phyloP scores from a whole-genome alignment of 1,140 invertebrate genomes.

The Metopolophium dirhodum region DNA sequence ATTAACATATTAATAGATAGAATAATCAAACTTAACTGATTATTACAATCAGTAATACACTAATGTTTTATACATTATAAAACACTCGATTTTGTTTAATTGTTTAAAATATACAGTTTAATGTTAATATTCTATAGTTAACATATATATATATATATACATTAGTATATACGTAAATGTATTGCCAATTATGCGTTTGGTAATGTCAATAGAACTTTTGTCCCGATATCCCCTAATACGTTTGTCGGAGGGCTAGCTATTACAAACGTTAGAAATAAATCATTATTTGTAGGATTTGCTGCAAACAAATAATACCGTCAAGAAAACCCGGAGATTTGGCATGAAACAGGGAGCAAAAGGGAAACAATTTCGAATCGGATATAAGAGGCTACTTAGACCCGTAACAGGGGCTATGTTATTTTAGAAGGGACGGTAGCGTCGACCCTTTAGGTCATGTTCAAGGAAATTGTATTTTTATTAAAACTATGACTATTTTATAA shows the following conservation, averaged over 20 bases:
- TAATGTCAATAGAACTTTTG: constrained; percentile 33
- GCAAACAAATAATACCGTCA: constrained; percentile 53
- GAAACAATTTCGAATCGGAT: constrained; percentile 53
- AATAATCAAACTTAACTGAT: not conserved
- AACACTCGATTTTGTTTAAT: not conserved
- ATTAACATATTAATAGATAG: not conserved
- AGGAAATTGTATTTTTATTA: constrained; percentile 42
- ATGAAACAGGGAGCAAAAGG: constrained; percentile 44
- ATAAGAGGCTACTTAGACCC: constrained; percentile 51
- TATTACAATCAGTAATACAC: not conserved
- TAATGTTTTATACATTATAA: not conserved
- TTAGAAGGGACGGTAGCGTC: not conserved
- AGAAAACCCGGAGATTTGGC: constrained; percentile 53
- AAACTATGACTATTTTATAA: constrained; percentile 29
- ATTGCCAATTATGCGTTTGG: constrained; percentile 25
- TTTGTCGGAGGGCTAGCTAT: constrained; percentile 47
- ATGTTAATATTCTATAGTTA: not conserved
- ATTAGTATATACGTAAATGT: not conserved
- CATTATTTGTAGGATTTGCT: constrained; percentile 52
- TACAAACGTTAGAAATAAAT: constrained; percentile 48
- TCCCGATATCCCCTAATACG: constrained; percentile 13
- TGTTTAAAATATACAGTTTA: not conserved
- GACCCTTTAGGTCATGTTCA: constrained; percentile 30
- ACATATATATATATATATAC: too few species aligned
- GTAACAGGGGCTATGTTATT: constrained; percentile 36